phyloP scores from a whole-genome alignment of 2,888 invertebrate species.

The Epistrophe grossulariae region DNA sequence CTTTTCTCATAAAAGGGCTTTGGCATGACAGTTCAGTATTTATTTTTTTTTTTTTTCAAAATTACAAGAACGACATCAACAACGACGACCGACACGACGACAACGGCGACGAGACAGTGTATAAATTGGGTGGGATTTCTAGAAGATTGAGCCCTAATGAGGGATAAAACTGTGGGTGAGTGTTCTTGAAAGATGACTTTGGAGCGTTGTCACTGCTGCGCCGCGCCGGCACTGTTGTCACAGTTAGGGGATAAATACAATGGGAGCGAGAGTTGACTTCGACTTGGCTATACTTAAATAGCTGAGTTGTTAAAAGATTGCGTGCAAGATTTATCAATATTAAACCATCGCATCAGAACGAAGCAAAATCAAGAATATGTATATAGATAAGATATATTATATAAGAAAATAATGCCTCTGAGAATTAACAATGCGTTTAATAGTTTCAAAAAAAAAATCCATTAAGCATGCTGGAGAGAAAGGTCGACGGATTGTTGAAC shows the following conservation, averaged over 20 bases:
- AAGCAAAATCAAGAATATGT: conserved; percentile 5
- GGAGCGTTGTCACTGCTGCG: conserved; percentile 13
- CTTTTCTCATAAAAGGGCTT: conserved; percentile 54
- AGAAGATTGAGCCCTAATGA: conserved; percentile 24
- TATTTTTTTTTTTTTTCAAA: conserved; percentile 21
- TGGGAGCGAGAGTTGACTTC: conserved; percentile 1
- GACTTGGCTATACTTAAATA: not conserved
- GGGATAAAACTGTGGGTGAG: conserved; percentile 20
- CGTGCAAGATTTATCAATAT: conserved; percentile 20
- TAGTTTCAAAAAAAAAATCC: not conserved
- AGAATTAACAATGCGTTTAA: not conserved
- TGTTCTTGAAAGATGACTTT: conserved; percentile 36
- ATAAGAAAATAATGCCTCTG: not conserved
- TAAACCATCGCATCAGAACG: not conserved
- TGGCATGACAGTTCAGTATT: conserved; percentile 48
- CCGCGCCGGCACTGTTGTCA: not conserved
- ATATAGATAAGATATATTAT: not conserved
- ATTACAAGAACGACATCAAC: conserved; percentile 40
- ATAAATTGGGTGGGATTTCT: conserved; percentile 25
- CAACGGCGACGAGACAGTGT: not conserved
- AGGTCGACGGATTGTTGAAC: too few species aligned
- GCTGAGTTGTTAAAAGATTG: conserved; percentile 27
- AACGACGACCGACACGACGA: not conserved
- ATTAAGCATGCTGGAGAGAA: too few species aligned
- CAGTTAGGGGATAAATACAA: conserved; percentile 2